Base-by-base conservation (phyloP, 1,140 invertebrate genomes). In the Ostrea edulis region DNA sequence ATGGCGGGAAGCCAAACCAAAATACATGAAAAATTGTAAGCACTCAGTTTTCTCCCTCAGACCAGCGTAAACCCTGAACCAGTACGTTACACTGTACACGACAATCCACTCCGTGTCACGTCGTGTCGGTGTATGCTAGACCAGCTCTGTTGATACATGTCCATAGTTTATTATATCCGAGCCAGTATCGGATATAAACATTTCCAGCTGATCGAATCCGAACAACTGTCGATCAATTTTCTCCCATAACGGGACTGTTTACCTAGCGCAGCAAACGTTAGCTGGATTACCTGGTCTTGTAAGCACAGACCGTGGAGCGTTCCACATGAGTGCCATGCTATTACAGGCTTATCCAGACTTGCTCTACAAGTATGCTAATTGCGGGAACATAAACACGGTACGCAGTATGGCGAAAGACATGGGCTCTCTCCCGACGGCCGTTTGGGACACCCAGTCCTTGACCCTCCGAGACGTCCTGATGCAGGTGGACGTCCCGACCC, bases 401-500 rank as follows among this genome's bases (percentile, higher is more conserved):
- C 58, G 71, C 51, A 53, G 54, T 22, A 58, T 85, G 55, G 86
- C 58, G 53, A 83, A 54, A 55, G 86, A 87, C 81, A 87, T 87
- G 86, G 86, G 77, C 22, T 81, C 85, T 7, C 86, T 90, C 20
- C 90, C 92, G 0, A 71, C 92, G 8, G 94, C 94, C 62, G 96
- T 97, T 92, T 99, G 98, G 97, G 96, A 96, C 83, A 97, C 98
- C 91, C 97, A 97, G 91, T 96, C 96, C 9, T 96, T 96, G 89
- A 97, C 97, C 92, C 96, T 98, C 25, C 96, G 97, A 89, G 97
- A 98, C 92, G 97, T 97, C 93, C 96, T 97, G 52, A 96, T 96
- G 91, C 97, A 97, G 92, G 96, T 97, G 90, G 96, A 96, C 81
- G 95, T 98, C 84, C 98, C 98, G 11, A 97, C 96, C 90, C 97